Base-by-base conservation (phyloP, 2,797 vertebrate species). In the Danio aesculapii region DNA sequence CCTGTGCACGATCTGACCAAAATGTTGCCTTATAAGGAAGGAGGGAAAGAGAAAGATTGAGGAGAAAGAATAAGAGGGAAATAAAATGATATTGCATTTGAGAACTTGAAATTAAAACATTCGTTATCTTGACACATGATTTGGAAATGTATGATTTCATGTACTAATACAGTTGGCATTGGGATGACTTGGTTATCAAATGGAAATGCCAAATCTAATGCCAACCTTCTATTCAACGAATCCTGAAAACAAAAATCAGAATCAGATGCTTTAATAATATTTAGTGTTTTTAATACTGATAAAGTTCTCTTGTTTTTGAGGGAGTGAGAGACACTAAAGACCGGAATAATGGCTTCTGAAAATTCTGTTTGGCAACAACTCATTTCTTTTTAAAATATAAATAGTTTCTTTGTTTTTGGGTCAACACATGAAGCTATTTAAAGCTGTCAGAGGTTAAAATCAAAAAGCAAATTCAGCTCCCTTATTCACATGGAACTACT, bases 21-120 rank as follows among this genome's bases (percentile, higher is more conserved):
- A 88, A 85, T 89, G 87, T 94, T 92, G 92, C 94, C 93, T 90
- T 94, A 94, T 92, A 94, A 92, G 94, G 93, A 92, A 86, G 86
- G 84, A 85, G 71, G 84, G 81, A 69, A 74, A 12, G 62, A 30
- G 30, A 30, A 30, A 30, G 30, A 1, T 30, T 30, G 58, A 64
- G 50, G 17, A 46, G 13, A 72, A 58, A 62, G 55, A 30, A 70
- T 30, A 17, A 50, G 46, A 59, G 39, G 67, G 13, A 8, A 5
- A 78, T 43, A 73, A 10, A 53, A 19, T 17, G 16, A 53, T 53
- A 59, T 19, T 17, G 57, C 53, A 43, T 11, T 30, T 3, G 0
- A 41, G 16, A 30, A 21, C 21, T 44, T n/a, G 16, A 8, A 21
- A 52, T 30, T 13, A 44, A 59, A 43, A 17, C 1, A 49, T 21